Conservation (phyloP, 2,888 invertebrate genomes). For the Tetragonisca angustula region DNA sequence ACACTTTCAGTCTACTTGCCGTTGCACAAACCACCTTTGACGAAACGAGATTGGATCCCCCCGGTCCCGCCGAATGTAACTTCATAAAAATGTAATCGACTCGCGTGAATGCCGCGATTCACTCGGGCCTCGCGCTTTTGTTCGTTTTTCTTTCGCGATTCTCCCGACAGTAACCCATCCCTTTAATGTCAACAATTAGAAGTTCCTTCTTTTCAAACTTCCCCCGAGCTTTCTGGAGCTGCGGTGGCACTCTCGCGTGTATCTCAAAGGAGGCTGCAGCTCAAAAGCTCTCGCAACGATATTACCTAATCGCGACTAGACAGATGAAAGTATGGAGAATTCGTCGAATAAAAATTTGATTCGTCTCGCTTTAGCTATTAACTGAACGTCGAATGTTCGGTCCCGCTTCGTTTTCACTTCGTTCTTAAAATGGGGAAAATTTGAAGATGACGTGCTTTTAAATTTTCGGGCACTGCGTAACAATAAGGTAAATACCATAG, state of each 20-base stretch:
- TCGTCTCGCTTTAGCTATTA: background rate
- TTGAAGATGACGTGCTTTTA: background rate
- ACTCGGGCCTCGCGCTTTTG: constrained; percentile 14
- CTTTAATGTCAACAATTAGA: constrained; percentile 57
- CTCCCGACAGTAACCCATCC: constrained; percentile 10
- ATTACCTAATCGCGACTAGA: constrained; percentile 20
- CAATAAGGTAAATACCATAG: background rate
- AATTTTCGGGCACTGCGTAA: too few species aligned
- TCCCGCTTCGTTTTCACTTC: too few species aligned
- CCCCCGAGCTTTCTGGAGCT: background rate
- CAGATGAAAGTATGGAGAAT: background rate
- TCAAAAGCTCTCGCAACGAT: constrained; percentile 19
- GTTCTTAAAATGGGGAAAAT: background rate
- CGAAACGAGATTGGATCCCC: background rate
- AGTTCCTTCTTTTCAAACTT: constrained; percentile 33
- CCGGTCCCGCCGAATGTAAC: constrained; percentile 9
- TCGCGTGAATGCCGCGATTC: constrained; percentile 21
- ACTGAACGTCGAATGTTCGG: background rate
- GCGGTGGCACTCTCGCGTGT: constrained; percentile 13
- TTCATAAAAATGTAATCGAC: constrained; percentile 28
- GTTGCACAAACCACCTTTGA: background rate
- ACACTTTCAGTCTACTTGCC: background rate
- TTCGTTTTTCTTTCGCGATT: constrained; percentile 11
- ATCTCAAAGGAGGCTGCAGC: constrained; percentile 14
- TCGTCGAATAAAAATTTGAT: background rate